Conservation (phyloP, 2,888 invertebrate genomes). For the Netelia melanura region DNA sequence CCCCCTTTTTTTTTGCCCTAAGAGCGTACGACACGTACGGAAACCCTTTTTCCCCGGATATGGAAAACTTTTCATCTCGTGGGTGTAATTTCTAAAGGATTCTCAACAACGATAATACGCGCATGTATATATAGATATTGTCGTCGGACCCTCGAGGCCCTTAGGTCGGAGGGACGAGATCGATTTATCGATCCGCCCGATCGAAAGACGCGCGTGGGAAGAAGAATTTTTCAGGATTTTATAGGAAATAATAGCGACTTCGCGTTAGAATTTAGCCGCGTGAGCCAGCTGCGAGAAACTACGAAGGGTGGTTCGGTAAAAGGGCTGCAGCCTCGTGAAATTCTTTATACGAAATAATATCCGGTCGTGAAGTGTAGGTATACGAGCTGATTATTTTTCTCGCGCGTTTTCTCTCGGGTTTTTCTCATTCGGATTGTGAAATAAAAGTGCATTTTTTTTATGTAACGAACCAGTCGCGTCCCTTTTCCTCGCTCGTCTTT, state of each 20-base stretch:
- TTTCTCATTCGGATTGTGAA: conserved; percentile 65
- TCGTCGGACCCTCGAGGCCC: neutral
- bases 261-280: conserved; percentile 17
- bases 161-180: conserved; percentile 5
- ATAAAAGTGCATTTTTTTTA: conserved; percentile 69
- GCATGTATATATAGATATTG: neutral
- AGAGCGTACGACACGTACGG: conserved; percentile 41
- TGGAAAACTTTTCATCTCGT: conserved; percentile 36
- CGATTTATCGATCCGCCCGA: conserved; percentile 63
- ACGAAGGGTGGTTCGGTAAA: conserved; percentile 11
- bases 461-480: conserved; percentile 12
- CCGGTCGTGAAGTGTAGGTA: conserved; percentile 37
- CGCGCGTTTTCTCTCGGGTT: conserved; percentile 24
- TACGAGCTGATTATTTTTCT: conserved; percentile 8
- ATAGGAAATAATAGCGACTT: conserved; percentile 11
- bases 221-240: conserved; percentile 59
- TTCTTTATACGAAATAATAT: conserved; percentile 57
- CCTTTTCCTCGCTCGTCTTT: neutral
- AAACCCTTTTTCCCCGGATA: conserved; percentile 47
- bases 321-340: conserved; percentile 42
- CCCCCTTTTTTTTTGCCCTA: conserved; percentile 13
- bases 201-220: conserved; percentile 61
- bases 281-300: conserved; percentile 46
- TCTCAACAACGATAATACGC: neutral
- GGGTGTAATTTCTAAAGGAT: conserved; percentile 44